Base-by-base conservation (phyloP, 2,888 invertebrate species). In the Osmoderma eremita region DNA sequence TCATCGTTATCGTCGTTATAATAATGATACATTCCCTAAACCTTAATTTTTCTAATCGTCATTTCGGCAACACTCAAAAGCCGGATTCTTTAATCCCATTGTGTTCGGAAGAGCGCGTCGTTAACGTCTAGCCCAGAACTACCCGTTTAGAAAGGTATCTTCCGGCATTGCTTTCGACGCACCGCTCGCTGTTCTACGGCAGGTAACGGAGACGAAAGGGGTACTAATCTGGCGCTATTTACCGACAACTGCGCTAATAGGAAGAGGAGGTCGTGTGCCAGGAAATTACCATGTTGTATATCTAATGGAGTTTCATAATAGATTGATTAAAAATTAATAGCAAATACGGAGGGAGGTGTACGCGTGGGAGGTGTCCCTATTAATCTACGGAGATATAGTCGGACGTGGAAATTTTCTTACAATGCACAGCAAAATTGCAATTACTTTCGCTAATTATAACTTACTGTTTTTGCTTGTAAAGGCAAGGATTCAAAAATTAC, bases 181-280 rank as follows among this genome's bases (percentile, higher is more conserved):
- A n/a, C n/a, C n/a, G 36, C n/a, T n/a, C n/a, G n/a, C n/a, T 36
- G 4, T 10, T 36, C 42, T 1, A 3, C 4, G 13, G 42, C 4
- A 6, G n/a, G 4, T 53, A 39, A 53, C 15, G 6, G 10, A 12
- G n/a, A 15, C 36, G 24, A 48, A 18, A 20, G 48, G 17, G 45
- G 36, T 30, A 45, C 30, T 61, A 61, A 61, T 61, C 58, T 30
- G 30, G 30, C 10, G 30, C 24, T 24, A 61, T 61, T 61, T 61
- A 61, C 58, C 36, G 58, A 61, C 58, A 45, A 53, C 36, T 53
- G 24, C 58, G 58, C 45, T 61, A 61, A 61, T 61, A 61, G 58
- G 58, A 61, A 61, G 18, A 15, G 41, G 15, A 45, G 45, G 58
- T 30, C 45, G 45, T 36, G 30, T 30, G 24, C 15, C 58, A 61